Conservation (phyloP, 2,888 invertebrate genomes). For the Choreutis nemorana region DNA sequence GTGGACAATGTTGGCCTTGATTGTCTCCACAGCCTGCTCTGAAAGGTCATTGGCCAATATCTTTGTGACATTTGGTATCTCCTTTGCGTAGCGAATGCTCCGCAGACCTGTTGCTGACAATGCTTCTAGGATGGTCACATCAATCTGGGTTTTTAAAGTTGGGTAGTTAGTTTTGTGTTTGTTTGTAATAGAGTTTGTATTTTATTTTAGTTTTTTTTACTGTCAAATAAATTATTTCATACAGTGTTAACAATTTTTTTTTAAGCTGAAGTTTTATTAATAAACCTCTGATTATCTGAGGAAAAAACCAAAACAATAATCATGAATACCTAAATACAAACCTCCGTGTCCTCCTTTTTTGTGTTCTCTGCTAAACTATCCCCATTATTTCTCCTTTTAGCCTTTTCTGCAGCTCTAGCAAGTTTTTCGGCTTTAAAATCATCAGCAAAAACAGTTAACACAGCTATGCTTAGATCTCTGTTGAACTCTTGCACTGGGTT, state of each 20-base stretch:
- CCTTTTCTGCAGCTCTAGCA: conserved; percentile 20
- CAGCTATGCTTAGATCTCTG: conserved; percentile 87
- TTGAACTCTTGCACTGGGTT: conserved; percentile 99
- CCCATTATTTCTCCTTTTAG: conserved; percentile 17
- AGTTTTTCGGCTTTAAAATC: conserved; percentile 41
- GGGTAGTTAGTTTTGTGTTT: too few relatives aligned
- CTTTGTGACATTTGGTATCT: conserved; percentile 81
- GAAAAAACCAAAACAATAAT: too few relatives aligned
- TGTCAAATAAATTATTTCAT: too few relatives aligned
- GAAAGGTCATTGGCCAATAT: conserved; percentile 95
- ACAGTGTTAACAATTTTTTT: too few relatives aligned
- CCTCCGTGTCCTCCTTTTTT: conserved; percentile 6
- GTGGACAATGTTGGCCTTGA: conserved; percentile 78
- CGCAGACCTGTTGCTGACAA: conserved; percentile 95
- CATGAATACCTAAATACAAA: too few relatives aligned
- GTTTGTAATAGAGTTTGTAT: too few relatives aligned
- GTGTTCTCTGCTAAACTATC: too few relatives aligned
- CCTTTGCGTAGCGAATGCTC: conserved; percentile 95
- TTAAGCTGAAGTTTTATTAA: too few relatives aligned
- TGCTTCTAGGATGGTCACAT: conserved; percentile 86
- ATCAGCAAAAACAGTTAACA: conserved; percentile 72
- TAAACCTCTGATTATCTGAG: too few relatives aligned
- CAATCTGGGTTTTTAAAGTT: too few relatives aligned
- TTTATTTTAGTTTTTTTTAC: too few relatives aligned
- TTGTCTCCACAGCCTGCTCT: conserved; percentile 83